Evolutionary conservation across 2,888 invertebrate species (phyloP).

Genomic region (Acleris laterana): DNA sequence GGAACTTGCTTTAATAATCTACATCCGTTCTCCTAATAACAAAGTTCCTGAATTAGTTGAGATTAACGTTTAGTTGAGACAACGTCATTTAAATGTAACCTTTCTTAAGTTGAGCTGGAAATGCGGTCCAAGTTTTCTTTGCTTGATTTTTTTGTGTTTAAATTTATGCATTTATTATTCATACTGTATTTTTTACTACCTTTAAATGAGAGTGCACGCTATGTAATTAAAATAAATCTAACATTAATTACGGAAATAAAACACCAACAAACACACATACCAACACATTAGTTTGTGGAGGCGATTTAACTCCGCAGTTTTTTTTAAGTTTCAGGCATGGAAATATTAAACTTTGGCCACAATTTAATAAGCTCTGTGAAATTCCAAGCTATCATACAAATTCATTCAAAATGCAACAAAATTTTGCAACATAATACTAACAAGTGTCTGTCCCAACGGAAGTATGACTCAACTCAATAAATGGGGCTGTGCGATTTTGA

Average conservation of each 20-base stretch:
- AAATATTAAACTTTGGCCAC: background rate
- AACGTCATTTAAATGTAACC: no score
- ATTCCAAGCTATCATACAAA: background rate
- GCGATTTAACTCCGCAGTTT: no score
- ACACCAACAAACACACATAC: no score
- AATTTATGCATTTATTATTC: no score
- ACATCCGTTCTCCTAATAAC: conserved; percentile 32
- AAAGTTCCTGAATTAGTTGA: conserved; percentile 22
- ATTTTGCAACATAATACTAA: conserved; percentile 20
- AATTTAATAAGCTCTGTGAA: background rate
- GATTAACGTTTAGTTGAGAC: background rate
- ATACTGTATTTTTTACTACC: no score
- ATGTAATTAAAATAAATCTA: no score
- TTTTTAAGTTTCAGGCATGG: background rate
- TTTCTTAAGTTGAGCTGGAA: no score
- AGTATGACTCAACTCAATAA: background rate
- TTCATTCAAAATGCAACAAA: conserved; percentile 6
- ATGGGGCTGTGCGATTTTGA: background rate
- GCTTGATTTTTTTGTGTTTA: no score
- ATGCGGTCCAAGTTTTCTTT: no score
- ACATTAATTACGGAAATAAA: no score
- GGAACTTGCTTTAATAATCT: conserved; percentile 31
- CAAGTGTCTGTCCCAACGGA: conserved; percentile 9
- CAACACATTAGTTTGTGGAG: no score
- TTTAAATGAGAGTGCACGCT: no score